Evolutionary conservation across 2,113 vertebrate genomes (phyloP), one percentile per base, ranked within the genome.

Genomic region (Lepidothrix coronata): DNA sequence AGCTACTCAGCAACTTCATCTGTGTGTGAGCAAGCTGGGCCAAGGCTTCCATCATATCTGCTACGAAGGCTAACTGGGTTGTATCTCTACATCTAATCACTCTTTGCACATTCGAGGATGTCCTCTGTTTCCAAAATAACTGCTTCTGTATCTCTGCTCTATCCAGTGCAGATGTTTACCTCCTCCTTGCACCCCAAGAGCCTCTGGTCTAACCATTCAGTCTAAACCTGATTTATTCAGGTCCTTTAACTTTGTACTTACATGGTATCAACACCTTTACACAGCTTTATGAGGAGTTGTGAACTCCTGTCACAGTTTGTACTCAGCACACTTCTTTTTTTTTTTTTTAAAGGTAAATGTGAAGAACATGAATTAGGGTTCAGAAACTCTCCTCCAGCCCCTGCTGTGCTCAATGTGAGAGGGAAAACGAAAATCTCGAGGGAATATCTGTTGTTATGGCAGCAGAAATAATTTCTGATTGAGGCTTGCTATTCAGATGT

Each of bases 391-490:
- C 7, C 3, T 80, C n/a, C 23, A 68, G 35, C 33, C n/a, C 28
- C 48, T 77, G 41, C 68, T 78, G 49, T 61, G 11, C 49, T 82
- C 31, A 43, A 18, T 17, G 15, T 85, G 63, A 85, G 62, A 49
- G 4, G 11, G 52, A 23, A 82, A 62, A 28, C 14, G 10, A 67
- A 88, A 94, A 49, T 94, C n/a, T 74, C 48, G 25, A 91, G 61
- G 51, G 33, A 72, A 41, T 91, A 91, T 59, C 30, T 75, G 67
- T 92, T 93, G 27, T 93, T 95, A 77, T 58, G 77, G 73, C 78
- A 97, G 95, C 93, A 91, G 67, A 71, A 95, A 30, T 70, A 79
- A 82, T 81, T 97, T 93, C 68, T 91, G 33, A 77, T 87, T 94
- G 81, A 89, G 63, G 68, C 41, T 95, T 81, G 46, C 55, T 87